Evolutionary conservation across 2,888 invertebrate species (phyloP).

Genomic region (Cacoxenus indagator): DNA sequence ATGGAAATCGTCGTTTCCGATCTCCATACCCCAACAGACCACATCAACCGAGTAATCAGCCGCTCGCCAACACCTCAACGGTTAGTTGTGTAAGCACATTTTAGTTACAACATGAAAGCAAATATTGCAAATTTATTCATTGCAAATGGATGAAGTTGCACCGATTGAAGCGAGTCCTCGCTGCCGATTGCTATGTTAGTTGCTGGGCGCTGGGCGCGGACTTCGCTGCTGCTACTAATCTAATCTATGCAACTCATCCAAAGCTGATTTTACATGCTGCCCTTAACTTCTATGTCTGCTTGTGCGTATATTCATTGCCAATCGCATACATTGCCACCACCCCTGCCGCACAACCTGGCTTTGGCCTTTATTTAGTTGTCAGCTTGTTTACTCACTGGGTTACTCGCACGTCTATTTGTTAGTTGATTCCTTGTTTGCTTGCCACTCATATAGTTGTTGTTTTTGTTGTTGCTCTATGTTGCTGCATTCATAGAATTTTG

Average conservation of each 20-base stretch:
- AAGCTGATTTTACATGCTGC: neutral
- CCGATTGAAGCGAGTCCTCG: constrained; percentile 24
- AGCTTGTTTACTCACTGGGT: neutral
- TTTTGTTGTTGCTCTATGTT: neutral
- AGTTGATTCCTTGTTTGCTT: neutral
- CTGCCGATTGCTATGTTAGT: neutral
- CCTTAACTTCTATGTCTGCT: neutral
- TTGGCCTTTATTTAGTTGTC: neutral
- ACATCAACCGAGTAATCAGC: no score
- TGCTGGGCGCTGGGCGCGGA: neutral
- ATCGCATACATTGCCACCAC: neutral
- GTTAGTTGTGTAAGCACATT: no score
- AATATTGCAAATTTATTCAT: constrained; percentile 60
- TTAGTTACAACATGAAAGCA: constrained; percentile 42
- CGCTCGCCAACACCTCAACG: no score
- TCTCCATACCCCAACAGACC: no score
- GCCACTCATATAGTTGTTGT: neutral
- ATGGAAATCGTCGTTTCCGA: neutral
- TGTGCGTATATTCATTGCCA: neutral
- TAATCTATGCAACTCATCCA: neutral
- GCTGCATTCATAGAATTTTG: neutral
- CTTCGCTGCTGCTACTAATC: neutral
- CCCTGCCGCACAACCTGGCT: neutral
- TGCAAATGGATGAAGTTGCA: constrained; percentile 36
- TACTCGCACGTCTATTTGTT: neutral